Conservation (phyloP, 2,888 invertebrate genomes). For the Tiphia femorata region DNA sequence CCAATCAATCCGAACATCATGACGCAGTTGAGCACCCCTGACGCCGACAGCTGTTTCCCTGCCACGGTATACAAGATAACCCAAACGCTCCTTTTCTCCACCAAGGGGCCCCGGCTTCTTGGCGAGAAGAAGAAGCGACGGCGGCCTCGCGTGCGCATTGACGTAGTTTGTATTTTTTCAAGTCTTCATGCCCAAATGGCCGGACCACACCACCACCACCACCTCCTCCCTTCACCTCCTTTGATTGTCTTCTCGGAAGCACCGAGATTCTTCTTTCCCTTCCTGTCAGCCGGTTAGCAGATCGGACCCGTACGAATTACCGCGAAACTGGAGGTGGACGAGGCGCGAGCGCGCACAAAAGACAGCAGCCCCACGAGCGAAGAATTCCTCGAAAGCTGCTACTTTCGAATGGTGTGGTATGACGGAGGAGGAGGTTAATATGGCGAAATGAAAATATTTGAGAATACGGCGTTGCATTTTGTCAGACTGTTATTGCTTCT, state of each 20-base stretch:
- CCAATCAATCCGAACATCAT: too few relatives aligned
- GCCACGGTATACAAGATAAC: slow-evolving; percentile 63
- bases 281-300: slow-evolving; percentile 50
- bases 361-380: neutral
- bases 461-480: too few relatives aligned
- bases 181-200: slow-evolving; percentile 62
- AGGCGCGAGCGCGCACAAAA: neutral
- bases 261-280: slow-evolving; percentile 44
- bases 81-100: slow-evolving; percentile 53
- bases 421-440: too few relatives aligned
- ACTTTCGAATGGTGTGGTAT: too few relatives aligned
- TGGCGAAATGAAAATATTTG: too few relatives aligned
- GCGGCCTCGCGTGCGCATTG: slow-evolving; percentile 60
- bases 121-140: too few relatives aligned
- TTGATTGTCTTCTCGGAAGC: slow-evolving; percentile 65
- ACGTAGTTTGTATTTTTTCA: slow-evolving; percentile 58
- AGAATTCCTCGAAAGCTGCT: neutral
- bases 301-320: slow-evolving; percentile 55
- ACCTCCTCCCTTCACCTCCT: too few relatives aligned
- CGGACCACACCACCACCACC: slow-evolving; percentile 32
- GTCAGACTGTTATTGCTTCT: too few relatives aligned
- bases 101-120: too few relatives aligned
- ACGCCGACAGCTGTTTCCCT: slow-evolving; percentile 65
- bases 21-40: slow-evolving; percentile 61
- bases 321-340: slow-evolving; percentile 29